Evolutionary conservation across 2,888 invertebrate species (phyloP).

Genomic region (Nephrotoma flavescens): DNA sequence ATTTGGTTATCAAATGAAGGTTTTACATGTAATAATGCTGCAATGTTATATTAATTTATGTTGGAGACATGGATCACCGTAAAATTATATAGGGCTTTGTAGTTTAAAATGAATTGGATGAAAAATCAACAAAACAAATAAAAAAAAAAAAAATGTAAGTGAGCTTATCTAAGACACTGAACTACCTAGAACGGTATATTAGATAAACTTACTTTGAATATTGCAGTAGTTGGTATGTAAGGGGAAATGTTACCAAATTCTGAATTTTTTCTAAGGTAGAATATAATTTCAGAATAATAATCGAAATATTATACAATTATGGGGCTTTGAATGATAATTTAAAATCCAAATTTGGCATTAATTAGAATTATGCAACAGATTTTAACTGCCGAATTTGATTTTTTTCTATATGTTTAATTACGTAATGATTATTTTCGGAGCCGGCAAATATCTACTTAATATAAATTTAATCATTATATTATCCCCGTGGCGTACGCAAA

Average conservation of each 20-base stretch:
- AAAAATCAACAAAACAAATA: not conserved
- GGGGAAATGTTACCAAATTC: not conserved
- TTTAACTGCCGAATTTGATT: no score
- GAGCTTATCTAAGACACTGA: not conserved
- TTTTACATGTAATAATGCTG: not conserved
- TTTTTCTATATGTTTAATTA: no score
- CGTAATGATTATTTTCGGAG: no score
- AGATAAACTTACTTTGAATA: not conserved
- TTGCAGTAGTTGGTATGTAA: not conserved
- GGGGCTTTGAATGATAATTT: no score
- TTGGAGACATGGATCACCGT: not conserved
- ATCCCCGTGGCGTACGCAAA: no score
- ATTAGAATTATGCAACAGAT: no score
- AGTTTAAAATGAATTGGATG: not conserved
- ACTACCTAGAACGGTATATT: not conserved
- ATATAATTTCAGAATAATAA: no score
- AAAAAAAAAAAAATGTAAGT: not conserved
- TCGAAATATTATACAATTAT: no score
- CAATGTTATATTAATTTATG: not conserved
- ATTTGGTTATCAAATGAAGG: not conserved
- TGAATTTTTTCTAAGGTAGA: no score
- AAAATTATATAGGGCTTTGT: not conserved
- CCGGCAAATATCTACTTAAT: no score
- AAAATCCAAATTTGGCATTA: no score
- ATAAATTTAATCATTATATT: no score